phyloP scores from a whole-genome alignment of 1,140 invertebrate species.

The Aphelenchoides fujianensis region DNA sequence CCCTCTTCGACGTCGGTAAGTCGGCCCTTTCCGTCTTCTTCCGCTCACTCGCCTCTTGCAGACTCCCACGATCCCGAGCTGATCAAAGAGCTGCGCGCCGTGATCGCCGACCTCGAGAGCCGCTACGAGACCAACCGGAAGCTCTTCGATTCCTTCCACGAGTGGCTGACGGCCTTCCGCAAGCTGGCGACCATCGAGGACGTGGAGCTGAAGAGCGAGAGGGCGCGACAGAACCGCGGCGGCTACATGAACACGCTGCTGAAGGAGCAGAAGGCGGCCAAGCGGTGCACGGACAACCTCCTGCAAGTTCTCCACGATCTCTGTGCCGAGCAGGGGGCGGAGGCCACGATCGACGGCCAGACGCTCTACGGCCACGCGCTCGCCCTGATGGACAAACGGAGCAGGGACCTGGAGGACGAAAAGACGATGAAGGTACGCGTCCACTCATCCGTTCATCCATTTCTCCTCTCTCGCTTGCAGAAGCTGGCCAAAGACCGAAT shows the following conservation, averaged over 20 bases:
- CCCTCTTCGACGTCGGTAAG: neutral
- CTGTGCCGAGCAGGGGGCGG: neutral
- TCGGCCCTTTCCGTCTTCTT: neutral
- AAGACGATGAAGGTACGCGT: neutral
- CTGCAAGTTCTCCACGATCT: neutral
- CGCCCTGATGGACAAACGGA: neutral
- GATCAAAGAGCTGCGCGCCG: neutral
- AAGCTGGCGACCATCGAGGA: neutral
- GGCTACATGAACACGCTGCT: neutral
- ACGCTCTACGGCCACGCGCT: neutral
- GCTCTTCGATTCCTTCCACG: neutral
- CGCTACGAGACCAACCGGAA: neutral
- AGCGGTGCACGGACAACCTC: neutral
- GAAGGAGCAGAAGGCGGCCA: neutral
- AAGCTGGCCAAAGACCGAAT: neutral
- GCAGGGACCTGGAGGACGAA: neutral
- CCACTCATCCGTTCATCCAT: too few species aligned
- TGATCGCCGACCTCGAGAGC: neutral
- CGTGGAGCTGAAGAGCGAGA: neutral
- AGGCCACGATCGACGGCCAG: neutral
- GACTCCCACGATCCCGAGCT: neutral
- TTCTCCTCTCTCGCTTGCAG: neutral
- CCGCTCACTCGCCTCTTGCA: neutral
- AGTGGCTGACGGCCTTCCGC: neutral
- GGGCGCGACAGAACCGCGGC: conserved; percentile 1